These are phyloP conservation scores for Cricetomys ansorgei DNA, from an alignment of 2,113 vertebrate genomes.

Conservation along the genomic window DNA sequence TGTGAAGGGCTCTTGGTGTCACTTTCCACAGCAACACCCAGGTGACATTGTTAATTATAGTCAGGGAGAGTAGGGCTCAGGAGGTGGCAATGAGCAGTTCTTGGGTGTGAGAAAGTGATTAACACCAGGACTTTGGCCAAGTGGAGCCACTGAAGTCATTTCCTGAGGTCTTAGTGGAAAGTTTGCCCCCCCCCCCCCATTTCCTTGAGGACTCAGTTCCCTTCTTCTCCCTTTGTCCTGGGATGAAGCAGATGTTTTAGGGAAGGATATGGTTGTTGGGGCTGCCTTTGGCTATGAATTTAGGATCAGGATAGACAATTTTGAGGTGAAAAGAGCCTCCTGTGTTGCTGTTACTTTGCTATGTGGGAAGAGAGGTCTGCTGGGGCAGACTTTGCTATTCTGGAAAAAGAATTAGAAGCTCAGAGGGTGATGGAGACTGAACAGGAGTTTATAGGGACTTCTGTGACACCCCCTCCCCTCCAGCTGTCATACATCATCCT, in stretches of 20 bases:
- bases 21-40: slow-evolving; percentile 55
- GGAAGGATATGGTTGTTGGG: background rate
- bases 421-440: background rate
- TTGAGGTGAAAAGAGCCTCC: background rate
- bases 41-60: slow-evolving; percentile 69
- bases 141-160: slow-evolving; percentile 56
- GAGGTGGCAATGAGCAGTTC: slow-evolving; percentile 31
- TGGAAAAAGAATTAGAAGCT: background rate
- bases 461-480: rapidly evolving
- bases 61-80: slow-evolving; percentile 11
- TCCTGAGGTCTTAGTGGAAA: slow-evolving; percentile 52
- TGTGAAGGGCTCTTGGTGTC: slow-evolving; percentile 64
- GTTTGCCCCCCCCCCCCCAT: background rate
- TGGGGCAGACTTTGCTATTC: background rate
- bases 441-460: rapidly evolving
- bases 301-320: background rate
- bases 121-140: slow-evolving; percentile 55
- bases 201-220: slow-evolving; percentile 1
- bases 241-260: background rate
- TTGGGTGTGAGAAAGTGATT: slow-evolving; percentile 77
- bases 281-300: background rate
- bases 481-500: background rate
- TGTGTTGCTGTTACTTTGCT: background rate
- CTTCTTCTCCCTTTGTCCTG: slow-evolving; percentile 40
- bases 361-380: background rate